phyloP scores from a whole-genome alignment of 2,888 invertebrate species.

The Incurvaria masculella region DNA sequence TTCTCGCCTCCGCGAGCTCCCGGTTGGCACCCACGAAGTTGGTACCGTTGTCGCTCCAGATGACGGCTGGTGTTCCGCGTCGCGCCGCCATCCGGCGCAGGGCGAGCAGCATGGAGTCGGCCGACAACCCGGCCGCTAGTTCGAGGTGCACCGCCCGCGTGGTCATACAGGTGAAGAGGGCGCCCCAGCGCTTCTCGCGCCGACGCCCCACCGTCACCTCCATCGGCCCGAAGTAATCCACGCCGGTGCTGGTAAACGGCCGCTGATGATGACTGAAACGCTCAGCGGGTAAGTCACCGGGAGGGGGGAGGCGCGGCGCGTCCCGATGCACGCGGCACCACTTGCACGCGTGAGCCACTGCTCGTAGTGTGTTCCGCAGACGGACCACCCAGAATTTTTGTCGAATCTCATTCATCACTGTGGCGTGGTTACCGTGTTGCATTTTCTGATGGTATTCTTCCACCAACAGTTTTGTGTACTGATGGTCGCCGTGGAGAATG shows the following conservation, averaged over 20 bases:
- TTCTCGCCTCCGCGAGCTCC: no score
- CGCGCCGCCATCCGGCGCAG: constrained; percentile 11
- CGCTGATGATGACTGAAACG: constrained; percentile 7
- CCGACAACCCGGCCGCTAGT: neutral
- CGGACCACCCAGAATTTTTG: no score
- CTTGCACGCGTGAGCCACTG: no score
- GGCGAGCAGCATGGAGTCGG: constrained; percentile 14
- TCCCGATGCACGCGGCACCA: no score
- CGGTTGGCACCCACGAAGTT: constrained; percentile 14
- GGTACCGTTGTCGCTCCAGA: constrained; percentile 16
- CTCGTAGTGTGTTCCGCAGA: no score
- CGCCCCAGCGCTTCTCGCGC: constrained; percentile 9
- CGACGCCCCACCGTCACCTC: constrained; percentile 11
- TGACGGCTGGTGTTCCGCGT: constrained; percentile 6
- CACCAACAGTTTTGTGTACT: no score
- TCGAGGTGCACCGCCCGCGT: constrained; percentile 8
- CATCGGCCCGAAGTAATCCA: constrained; percentile 16
- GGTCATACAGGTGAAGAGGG: constrained; percentile 7
- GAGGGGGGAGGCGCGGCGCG: no score
- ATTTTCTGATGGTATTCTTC: no score
- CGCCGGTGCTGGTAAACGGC: constrained; percentile 10
- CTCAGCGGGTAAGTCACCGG: no score
- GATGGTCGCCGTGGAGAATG: no score
- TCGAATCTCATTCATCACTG: no score
- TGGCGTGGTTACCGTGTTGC: no score